Percentiles rank a stretch among this genome's conserved stretches.
Conservation (phyloP, 2,797 vertebrate genomes). For the Uromys caudimaculatus region DNA sequence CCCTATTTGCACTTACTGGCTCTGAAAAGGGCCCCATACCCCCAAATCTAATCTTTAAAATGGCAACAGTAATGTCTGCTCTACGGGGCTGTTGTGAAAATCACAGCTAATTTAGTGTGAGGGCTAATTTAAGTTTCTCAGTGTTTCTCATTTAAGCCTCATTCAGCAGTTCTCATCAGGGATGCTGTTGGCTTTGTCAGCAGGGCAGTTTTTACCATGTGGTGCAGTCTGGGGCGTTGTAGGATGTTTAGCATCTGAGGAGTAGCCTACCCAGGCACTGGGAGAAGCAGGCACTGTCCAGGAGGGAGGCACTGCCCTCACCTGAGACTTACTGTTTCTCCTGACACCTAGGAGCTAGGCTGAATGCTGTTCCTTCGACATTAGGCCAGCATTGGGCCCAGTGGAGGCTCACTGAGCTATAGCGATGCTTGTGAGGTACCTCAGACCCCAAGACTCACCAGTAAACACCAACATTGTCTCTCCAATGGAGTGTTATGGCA, state of each 20-base stretch:
- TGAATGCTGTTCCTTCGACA: not conserved
- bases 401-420: not conserved
- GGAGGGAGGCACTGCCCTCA: not conserved
- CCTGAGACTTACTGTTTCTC: not conserved
- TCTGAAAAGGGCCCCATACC: constrained; percentile 72
- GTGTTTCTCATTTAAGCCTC: constrained; percentile 64
- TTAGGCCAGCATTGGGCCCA: not conserved
- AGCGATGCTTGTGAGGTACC: too few species aligned
- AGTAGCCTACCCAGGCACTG: not conserved
- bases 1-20: constrained; percentile 61
- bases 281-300: not conserved
- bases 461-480: not conserved
- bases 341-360: not conserved
- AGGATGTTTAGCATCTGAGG: not conserved
- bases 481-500: not conserved
- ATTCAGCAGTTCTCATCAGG: constrained; percentile 72
- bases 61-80: constrained; percentile 66
- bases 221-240: not conserved
- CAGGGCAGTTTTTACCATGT: not conserved
- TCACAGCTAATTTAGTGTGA: constrained; percentile 73
- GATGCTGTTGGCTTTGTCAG: constrained; percentile 24
- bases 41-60: constrained; percentile 75
- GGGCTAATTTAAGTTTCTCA: constrained; percentile 68
- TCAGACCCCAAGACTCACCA: not conserved
- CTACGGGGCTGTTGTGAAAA: constrained; percentile 72